These are phyloP conservation scores for Diaperis boleti DNA, from an alignment of 2,888 invertebrate genomes.

Conservation along the genomic window DNA sequence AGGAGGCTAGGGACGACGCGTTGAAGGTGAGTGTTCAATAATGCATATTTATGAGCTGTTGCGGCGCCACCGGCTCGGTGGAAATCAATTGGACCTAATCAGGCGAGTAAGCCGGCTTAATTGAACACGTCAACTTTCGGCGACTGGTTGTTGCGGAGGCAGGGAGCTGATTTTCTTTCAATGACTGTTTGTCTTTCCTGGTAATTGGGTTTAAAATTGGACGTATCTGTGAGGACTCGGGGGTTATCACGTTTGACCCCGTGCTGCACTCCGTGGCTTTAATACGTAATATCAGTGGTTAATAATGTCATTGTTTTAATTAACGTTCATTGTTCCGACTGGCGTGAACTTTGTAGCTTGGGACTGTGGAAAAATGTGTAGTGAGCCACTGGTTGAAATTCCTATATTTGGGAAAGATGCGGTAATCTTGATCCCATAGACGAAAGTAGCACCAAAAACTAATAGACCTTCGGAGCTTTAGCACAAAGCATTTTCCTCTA, in stretches of 20 bases:
- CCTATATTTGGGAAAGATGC: no score
- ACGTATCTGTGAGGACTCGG: not conserved
- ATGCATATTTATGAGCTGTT: conserved; percentile 19
- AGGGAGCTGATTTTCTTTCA: no score
- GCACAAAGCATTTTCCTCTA: no score
- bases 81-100: conserved; percentile 26
- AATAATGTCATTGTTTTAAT: not conserved
- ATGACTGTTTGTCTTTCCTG: no score
- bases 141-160: not conserved
- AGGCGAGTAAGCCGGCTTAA: conserved; percentile 5
- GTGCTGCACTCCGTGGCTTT: not conserved
- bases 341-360: not conserved
- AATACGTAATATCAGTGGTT: not conserved
- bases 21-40: conserved; percentile 15
- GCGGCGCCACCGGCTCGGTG: conserved; percentile 12
- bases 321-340: not conserved
- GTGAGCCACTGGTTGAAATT: no score
- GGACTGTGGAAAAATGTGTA: no score
- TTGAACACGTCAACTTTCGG: conserved; percentile 18
- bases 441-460: no score
- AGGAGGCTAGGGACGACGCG: not conserved
- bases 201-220: not conserved
- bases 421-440: no score
- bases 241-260: not conserved
- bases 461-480: no score